phyloP scores from a whole-genome alignment of 2,113 vertebrate genomes.

The Melanerpes formicivorus region DNA sequence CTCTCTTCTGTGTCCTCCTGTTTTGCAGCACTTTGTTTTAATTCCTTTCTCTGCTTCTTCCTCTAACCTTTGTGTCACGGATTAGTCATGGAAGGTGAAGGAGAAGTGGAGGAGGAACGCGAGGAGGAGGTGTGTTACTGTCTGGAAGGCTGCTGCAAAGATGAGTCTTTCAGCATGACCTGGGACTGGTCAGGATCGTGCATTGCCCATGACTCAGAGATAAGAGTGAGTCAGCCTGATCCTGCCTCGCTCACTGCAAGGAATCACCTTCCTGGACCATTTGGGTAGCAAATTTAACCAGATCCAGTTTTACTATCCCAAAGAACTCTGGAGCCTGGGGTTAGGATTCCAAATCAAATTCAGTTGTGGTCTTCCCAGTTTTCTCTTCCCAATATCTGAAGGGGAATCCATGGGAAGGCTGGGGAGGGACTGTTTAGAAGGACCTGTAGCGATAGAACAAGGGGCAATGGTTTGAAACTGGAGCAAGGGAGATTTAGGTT shows the following conservation, averaged over 20 bases:
- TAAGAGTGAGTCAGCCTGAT: conserved; percentile 3
- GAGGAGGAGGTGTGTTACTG: background rate
- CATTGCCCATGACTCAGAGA: background rate
- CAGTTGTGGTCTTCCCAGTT: background rate
- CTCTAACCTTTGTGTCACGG: conserved; percentile 1
- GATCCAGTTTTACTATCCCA: background rate
- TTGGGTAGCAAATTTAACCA: background rate
- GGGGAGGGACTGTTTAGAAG: no score
- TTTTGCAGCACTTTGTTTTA: background rate
- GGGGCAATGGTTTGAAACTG: no score
- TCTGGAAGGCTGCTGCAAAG: background rate
- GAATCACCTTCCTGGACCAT: background rate
- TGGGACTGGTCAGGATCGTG: background rate
- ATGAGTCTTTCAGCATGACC: background rate
- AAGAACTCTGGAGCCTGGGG: background rate
- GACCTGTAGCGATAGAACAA: no score
- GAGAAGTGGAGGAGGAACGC: background rate
- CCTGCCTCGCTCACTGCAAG: background rate
- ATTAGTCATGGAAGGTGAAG: conserved; percentile 8
- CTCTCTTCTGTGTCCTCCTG: background rate
- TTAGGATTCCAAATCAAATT: background rate
- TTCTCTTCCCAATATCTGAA: background rate
- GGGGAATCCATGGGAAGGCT: no score
- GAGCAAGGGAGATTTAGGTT: no score
- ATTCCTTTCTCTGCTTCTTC: background rate